Conservation (phyloP, 2,888 invertebrate genomes). For the Neoitamus cyanurus region DNA sequence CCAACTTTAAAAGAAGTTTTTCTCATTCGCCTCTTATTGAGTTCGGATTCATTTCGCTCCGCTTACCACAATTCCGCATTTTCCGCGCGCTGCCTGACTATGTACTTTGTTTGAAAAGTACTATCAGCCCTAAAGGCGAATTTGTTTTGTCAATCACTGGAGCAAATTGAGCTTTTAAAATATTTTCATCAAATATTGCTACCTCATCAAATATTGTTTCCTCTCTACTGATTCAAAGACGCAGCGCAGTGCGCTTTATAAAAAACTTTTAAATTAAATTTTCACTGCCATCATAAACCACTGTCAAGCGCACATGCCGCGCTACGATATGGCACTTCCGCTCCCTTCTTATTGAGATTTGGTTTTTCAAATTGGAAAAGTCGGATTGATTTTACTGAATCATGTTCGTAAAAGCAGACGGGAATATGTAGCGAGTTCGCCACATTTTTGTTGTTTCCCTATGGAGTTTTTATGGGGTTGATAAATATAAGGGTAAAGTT, state of each 20-base stretch:
- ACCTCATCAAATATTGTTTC: background rate
- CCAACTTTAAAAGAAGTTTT: background rate
- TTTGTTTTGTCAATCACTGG: background rate
- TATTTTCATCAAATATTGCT: background rate
- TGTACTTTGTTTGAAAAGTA: background rate
- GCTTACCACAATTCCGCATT: background rate
- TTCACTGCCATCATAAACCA: background rate
- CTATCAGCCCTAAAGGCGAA: background rate
- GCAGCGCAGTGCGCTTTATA: background rate
- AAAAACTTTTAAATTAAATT: background rate
- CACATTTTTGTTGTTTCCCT: background rate
- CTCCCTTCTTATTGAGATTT: background rate
- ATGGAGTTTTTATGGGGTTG: background rate
- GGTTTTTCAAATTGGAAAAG: background rate
- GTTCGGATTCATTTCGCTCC: background rate
- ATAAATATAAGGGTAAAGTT: background rate
- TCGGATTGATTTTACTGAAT: background rate
- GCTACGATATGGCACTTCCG: no score
- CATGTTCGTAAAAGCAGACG: background rate
- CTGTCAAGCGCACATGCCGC: background rate
- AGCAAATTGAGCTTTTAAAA: background rate
- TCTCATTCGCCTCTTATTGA: background rate
- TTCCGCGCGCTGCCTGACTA: background rate
- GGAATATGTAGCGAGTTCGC: background rate
- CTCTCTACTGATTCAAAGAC: background rate